Conservation (phyloP, 1,140 invertebrate species). For the Ganaspis sp. region DNA sequence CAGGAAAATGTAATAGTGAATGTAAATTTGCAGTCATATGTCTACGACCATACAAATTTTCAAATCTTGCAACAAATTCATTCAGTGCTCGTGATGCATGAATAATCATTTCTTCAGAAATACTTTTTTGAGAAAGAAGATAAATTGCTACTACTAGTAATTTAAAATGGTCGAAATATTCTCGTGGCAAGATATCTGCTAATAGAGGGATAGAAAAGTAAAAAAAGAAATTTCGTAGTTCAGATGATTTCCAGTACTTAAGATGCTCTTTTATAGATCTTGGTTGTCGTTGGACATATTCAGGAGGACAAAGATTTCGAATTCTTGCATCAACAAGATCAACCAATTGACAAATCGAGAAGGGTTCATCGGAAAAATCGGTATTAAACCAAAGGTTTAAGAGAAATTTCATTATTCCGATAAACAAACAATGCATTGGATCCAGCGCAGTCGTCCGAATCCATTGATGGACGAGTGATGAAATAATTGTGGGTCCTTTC, state of each 20-base stretch:
- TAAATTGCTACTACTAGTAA: slow-evolving; percentile 25
- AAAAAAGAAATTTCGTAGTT: slow-evolving; percentile 47
- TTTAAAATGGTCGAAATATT: slow-evolving; percentile 49
- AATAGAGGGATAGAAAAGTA: slow-evolving; percentile 43
- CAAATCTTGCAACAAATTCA: slow-evolving; percentile 31
- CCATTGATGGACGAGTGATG: too few species aligned
- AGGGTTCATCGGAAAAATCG: slow-evolving; percentile 23
- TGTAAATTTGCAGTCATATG: too few species aligned
- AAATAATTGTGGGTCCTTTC: too few species aligned
- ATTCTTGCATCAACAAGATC: slow-evolving; percentile 37
- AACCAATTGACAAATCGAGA: slow-evolving; percentile 17
- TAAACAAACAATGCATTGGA: too few species aligned
- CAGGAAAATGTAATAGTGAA: too few species aligned
- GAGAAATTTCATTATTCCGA: background rate
- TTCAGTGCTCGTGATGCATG: background rate
- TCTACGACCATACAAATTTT: background rate
- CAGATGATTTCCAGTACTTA: slow-evolving; percentile 52
- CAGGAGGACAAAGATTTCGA: slow-evolving; percentile 33
- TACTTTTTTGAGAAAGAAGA: slow-evolving; percentile 30
- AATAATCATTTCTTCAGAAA: slow-evolving; percentile 18
- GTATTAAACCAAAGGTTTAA: slow-evolving; percentile 30
- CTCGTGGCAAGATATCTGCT: slow-evolving; percentile 34
- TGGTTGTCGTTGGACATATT: slow-evolving; percentile 41
- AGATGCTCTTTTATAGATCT: slow-evolving; percentile 37
- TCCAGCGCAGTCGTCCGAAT: too few species aligned